A percentile compares a stretch with the other conserved stretches of the same genome.
Evolutionary conservation across 2,797 vertebrate genomes (phyloP).

Genomic region (Sarcophilus harrisii): DNA sequence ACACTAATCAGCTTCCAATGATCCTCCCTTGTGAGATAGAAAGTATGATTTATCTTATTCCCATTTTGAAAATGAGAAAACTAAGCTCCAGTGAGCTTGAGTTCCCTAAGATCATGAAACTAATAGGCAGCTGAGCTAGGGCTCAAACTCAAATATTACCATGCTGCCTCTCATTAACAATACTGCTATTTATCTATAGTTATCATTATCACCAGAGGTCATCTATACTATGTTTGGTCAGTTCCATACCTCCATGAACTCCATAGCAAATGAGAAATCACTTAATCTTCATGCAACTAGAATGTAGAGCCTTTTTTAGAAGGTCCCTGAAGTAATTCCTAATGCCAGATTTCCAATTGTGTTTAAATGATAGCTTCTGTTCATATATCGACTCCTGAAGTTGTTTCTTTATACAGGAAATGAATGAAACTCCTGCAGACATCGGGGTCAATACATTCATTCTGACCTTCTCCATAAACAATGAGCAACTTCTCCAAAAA

Average conservation of each 20-base stretch:
- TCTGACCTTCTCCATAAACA: conserved; percentile 64
- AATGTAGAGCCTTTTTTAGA: conserved; percentile 33
- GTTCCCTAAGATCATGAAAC: background rate
- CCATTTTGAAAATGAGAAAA: background rate
- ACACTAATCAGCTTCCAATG: background rate
- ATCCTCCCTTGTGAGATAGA: background rate
- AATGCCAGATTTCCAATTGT: conserved; percentile 45
- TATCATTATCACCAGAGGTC: background rate
- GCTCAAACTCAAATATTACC: background rate
- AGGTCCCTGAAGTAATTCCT: conserved; percentile 35
- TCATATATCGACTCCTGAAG: conserved; percentile 50
- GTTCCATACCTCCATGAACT: background rate
- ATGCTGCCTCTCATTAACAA: background rate
- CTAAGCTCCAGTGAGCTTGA: background rate
- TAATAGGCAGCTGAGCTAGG: background rate
- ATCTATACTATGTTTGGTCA: background rate
- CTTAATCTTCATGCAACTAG: conserved; percentile 13
- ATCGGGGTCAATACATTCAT: conserved; percentile 58
- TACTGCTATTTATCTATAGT: background rate
- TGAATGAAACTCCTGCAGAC: conserved; percentile 43
- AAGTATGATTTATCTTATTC: background rate
- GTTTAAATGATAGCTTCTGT: conserved; percentile 42
- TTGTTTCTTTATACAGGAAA: conserved; percentile 3
- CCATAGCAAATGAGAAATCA: background rate
- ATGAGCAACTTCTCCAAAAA: conserved; percentile 60